Conservation (phyloP, 2,888 invertebrate genomes). For the Stenolophus ochropezus region DNA sequence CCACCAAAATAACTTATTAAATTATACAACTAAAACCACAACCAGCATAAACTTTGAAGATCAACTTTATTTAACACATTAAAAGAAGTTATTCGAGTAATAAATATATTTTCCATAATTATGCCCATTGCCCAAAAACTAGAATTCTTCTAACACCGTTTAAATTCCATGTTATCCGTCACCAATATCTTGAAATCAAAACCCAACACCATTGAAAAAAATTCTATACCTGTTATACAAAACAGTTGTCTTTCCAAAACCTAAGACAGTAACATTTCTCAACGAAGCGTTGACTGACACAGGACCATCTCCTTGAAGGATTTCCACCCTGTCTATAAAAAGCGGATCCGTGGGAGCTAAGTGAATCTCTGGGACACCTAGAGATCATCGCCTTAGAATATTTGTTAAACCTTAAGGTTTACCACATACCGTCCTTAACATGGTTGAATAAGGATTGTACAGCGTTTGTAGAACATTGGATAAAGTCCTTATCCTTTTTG, state of each 20-base stretch:
- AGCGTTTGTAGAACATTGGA: constrained; percentile 80
- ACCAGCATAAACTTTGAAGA: too few species aligned
- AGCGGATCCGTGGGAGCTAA: constrained; percentile 81
- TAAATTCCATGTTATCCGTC: too few species aligned
- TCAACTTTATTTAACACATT: too few species aligned
- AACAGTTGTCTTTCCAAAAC: constrained; percentile 79
- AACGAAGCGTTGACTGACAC: constrained; percentile 82
- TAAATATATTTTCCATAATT: too few species aligned
- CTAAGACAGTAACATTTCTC: constrained; percentile 79
- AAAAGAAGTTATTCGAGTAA: too few species aligned
- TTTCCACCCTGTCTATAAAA: constrained; percentile 78
- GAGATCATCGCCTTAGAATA: constrained; percentile 10
- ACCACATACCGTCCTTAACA: constrained; percentile 74
- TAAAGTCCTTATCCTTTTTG: constrained; percentile 77
- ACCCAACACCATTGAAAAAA: too few species aligned
- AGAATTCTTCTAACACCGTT: too few species aligned
- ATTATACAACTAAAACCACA: too few species aligned
- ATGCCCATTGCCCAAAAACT: too few species aligned
- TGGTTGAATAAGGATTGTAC: constrained; percentile 82
- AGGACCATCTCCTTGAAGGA: constrained; percentile 80
- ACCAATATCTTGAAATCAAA: too few species aligned
- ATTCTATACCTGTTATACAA: constrained; percentile 78
- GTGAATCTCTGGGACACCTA: constrained; percentile 77
- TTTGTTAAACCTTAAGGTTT: neutral
- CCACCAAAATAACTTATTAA: too few species aligned